Percentiles rank a stretch among this genome's conserved stretches.
Evolutionary conservation across 2,888 invertebrate genomes (phyloP).

Genomic region (Mesochorus sp.): DNA sequence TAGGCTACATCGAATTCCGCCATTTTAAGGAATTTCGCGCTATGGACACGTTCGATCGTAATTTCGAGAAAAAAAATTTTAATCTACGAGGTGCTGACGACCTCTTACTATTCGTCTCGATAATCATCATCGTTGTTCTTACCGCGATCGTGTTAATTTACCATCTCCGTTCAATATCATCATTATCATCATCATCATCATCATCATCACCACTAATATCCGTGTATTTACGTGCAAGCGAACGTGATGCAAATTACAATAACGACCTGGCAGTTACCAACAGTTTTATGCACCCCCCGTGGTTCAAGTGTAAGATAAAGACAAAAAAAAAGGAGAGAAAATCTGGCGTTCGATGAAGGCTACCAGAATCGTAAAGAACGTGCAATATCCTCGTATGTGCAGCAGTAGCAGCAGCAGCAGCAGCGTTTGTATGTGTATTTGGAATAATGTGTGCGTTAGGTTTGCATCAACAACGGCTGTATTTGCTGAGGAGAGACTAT

Average conservation of each 20-base stretch:
- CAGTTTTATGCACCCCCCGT: neutral
- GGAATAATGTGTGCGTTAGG: neutral
- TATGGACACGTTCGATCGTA: no score
- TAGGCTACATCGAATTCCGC: no score
- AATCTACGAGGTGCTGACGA: no score
- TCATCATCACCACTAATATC: neutral
- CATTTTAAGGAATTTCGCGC: no score
- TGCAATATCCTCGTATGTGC: slow-evolving; percentile 3
- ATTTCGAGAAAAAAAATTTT: no score
- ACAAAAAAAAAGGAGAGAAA: no score
- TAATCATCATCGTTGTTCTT: no score
- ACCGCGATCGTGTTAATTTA: no score
- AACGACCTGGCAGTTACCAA: slow-evolving; percentile 13
- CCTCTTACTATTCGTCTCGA: no score
- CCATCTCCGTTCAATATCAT: neutral
- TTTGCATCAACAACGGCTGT: slow-evolving; percentile 24
- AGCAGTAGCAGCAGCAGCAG: neutral
- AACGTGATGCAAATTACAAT: slow-evolving; percentile 33
- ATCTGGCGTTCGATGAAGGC: slow-evolving; percentile 6
- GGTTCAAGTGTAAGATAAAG: no score
- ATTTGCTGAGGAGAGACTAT: slow-evolving; percentile 19
- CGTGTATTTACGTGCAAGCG: neutral
- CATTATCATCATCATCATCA: neutral
- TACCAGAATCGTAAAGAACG: neutral
- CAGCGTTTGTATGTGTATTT: neutral